phyloP scores from a whole-genome alignment of 2,113 vertebrate species.

The Muscicapa adusta region DNA sequence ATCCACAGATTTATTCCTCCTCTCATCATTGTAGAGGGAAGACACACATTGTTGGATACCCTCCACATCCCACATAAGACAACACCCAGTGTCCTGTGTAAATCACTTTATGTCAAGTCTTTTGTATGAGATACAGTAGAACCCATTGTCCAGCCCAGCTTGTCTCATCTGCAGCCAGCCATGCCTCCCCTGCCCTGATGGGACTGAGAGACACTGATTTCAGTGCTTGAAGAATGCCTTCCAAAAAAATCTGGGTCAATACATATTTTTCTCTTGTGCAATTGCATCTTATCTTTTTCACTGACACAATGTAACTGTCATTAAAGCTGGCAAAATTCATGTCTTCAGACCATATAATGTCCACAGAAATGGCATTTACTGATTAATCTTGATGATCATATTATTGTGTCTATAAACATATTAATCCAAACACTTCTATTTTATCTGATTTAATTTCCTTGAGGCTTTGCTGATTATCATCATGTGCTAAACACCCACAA shows the following conservation, averaged over 20 bases:
- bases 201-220: not conserved
- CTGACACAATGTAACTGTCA: not conserved
- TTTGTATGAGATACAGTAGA: not conserved
- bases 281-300: not conserved
- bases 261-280: not conserved
- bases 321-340: not conserved
- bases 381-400: not conserved
- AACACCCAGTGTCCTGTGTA: not conserved
- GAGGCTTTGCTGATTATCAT: not conserved
- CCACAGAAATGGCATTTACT: constrained; percentile 25
- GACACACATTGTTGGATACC: not conserved
- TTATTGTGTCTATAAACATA: not conserved
- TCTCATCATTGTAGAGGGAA: not conserved
- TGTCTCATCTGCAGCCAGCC: not conserved
- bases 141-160: not conserved
- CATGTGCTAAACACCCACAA: not conserved
- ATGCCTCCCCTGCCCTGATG: not conserved
- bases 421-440: not conserved
- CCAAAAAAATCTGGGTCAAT: not conserved
- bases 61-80: not conserved
- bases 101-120: not conserved
- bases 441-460: not conserved
- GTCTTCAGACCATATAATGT: constrained; percentile 20
- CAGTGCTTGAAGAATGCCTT: not conserved
- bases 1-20: not conserved